phyloP scores from a whole-genome alignment of 2,888 invertebrate genomes.

The Helobdella robusta region DNA sequence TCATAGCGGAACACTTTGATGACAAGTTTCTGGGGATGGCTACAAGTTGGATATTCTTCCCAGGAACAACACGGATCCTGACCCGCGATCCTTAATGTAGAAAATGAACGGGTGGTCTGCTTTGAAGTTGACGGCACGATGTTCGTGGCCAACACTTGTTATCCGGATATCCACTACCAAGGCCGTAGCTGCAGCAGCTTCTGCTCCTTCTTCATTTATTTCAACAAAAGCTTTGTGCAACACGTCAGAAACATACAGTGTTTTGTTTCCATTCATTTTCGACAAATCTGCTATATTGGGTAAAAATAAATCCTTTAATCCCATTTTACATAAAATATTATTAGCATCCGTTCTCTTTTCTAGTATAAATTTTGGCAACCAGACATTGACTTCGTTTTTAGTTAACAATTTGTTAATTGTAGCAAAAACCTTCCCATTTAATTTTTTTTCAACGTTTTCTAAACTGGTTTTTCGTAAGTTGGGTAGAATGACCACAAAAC shows the following conservation, averaged over 20 bases:
- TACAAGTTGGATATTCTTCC: constrained; percentile 28
- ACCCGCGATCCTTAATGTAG: constrained; percentile 30
- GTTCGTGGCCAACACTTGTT: no score
- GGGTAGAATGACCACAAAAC: constrained; percentile 22
- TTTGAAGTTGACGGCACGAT: constrained; percentile 21
- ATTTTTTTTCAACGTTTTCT: constrained; percentile 23
- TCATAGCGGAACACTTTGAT: no score
- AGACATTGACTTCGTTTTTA: constrained; percentile 26
- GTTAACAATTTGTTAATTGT: constrained; percentile 23
- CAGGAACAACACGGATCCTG: constrained; percentile 32
- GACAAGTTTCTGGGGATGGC: not conserved
- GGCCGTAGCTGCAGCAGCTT: constrained; percentile 39
- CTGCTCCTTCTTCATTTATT: constrained; percentile 39
- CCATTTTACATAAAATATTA: constrained; percentile 29
- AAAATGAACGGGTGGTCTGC: constrained; percentile 35
- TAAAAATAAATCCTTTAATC: constrained; percentile 35
- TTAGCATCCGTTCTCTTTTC: constrained; percentile 30
- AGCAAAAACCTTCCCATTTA: constrained; percentile 19
- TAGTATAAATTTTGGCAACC: constrained; percentile 34
- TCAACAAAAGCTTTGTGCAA: constrained; percentile 45
- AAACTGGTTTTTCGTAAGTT: not conserved
- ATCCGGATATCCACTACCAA: constrained; percentile 19
- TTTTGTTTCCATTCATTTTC: constrained; percentile 37
- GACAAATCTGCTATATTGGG: constrained; percentile 40
- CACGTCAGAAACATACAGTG: constrained; percentile 40